A percentile compares a stretch with the other conserved stretches of the same genome.
Conservation (phyloP, 1,140 invertebrate species). For the Oscheius sp. region DNA sequence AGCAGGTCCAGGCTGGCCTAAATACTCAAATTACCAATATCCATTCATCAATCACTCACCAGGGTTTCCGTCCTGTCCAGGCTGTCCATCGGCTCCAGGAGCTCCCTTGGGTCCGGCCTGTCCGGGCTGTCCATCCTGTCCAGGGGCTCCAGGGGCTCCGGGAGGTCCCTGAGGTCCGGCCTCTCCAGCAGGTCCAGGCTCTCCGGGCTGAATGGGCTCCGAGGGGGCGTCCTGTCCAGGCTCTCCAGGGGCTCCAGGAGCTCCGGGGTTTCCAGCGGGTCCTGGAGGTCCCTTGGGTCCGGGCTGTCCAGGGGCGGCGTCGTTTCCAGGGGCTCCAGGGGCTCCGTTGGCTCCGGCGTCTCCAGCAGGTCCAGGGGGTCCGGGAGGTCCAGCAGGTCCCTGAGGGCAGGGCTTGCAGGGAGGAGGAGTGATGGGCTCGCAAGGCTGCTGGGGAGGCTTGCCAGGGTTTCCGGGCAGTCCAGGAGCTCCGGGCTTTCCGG, state of each 20-base stretch:
- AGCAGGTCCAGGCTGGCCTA: background rate
- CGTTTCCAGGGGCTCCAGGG: slow-evolving; percentile 33
- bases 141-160: slow-evolving; percentile 31
- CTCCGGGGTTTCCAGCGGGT: slow-evolving; percentile 38
- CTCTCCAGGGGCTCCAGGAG: slow-evolving; percentile 38
- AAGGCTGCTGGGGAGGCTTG: slow-evolving; percentile 37
- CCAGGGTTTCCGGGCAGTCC: slow-evolving; percentile 45
- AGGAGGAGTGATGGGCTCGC: slow-evolving; percentile 41
- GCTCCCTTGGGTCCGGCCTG: slow-evolving; percentile 23
- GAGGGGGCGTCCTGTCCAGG: slow-evolving; percentile 33
- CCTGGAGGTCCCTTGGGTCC: slow-evolving; percentile 41
- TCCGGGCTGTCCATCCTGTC: slow-evolving; percentile 34
- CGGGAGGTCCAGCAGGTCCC: slow-evolving; percentile 41
- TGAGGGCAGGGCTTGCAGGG: slow-evolving; percentile 43
- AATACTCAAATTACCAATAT: too few species aligned
- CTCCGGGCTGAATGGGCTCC: slow-evolving; percentile 35
- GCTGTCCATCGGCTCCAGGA: slow-evolving; percentile 36
- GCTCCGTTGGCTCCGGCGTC: slow-evolving; percentile 36
- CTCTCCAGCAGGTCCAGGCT: slow-evolving; percentile 34
- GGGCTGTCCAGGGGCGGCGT: too few species aligned
- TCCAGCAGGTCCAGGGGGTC: too few species aligned
- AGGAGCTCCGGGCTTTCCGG: slow-evolving; percentile 44
- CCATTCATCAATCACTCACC: too few species aligned
- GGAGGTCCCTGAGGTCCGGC: slow-evolving; percentile 38
- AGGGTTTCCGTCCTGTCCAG: too few species aligned